Evolutionary conservation across 2,797 vertebrate species (phyloP).

Genomic region (Dendrocincla tyrannina): DNA sequence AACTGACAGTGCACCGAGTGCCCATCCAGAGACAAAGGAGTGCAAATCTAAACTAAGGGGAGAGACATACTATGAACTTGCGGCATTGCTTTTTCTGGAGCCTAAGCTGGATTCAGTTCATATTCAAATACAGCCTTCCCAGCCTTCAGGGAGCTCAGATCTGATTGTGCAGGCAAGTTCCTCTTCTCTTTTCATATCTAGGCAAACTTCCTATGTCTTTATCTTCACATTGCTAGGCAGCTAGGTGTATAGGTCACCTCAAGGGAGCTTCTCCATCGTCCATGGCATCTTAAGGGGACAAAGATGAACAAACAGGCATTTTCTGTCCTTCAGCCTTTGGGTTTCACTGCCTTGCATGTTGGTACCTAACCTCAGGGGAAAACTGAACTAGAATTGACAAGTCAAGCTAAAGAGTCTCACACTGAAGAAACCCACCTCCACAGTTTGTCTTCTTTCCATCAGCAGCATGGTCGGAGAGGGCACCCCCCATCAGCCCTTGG

Average conservation of each 20-base stretch:
- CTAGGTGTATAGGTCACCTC: neutral
- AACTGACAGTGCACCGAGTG: rapidly evolving
- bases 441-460: neutral
- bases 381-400: neutral
- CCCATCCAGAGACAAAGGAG: neutral
- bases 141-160: neutral
- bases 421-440: neutral
- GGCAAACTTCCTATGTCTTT: neutral
- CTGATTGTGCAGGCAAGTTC: neutral
- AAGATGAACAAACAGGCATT: neutral
- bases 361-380: neutral
- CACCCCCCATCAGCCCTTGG: neutral
- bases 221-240: neutral
- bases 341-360: neutral
- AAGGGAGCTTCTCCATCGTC: neutral
- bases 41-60: neutral
- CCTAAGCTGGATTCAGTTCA: neutral
- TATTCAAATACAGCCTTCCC: neutral
- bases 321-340: neutral
- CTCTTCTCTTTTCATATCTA: neutral
- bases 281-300: neutral
- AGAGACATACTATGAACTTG: neutral
- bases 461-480: neutral
- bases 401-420: neutral
- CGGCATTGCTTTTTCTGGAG: neutral